A percentile compares a stretch with the other conserved stretches of the same genome.
These are phyloP conservation scores for Cyanoliseus patagonus DNA, from an alignment of 2,113 vertebrate genomes.

Conservation along the genomic window DNA sequence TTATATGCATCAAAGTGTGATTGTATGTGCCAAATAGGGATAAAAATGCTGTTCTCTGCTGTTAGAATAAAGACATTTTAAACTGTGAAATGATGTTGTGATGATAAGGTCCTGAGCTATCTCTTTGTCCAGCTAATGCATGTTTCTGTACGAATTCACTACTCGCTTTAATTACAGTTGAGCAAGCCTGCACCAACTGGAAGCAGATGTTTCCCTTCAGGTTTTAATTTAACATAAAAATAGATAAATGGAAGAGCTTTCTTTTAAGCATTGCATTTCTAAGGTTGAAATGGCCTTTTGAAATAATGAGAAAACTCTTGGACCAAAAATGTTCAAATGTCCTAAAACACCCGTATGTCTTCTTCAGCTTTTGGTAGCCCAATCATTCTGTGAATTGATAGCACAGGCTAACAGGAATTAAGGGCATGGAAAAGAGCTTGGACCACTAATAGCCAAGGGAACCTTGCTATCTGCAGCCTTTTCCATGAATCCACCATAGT, in stretches of 20 bases:
- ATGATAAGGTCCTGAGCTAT: background rate
- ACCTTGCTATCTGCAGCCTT: background rate
- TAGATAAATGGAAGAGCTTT: background rate
- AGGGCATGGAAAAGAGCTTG: background rate
- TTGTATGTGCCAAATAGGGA: background rate
- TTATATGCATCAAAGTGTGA: background rate
- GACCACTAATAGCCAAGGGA: background rate
- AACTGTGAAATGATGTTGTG: background rate
- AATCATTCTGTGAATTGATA: background rate
- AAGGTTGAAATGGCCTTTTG: background rate
- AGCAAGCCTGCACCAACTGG: background rate
- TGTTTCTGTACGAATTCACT: background rate
- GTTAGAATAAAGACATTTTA: background rate
- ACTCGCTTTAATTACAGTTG: background rate
- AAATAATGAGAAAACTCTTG: background rate
- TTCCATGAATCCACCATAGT: background rate
- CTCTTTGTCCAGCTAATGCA: background rate
- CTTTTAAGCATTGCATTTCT: background rate
- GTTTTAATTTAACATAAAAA: background rate
- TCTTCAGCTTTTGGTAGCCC: background rate
- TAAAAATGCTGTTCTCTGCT: background rate
- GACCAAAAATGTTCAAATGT: background rate
- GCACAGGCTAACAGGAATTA: background rate
- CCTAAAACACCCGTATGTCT: background rate
- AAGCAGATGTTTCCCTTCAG: background rate